These are phyloP conservation scores for Diplazon laetatorius DNA, from an alignment of 2,888 invertebrate species.

Conservation along the genomic window DNA sequence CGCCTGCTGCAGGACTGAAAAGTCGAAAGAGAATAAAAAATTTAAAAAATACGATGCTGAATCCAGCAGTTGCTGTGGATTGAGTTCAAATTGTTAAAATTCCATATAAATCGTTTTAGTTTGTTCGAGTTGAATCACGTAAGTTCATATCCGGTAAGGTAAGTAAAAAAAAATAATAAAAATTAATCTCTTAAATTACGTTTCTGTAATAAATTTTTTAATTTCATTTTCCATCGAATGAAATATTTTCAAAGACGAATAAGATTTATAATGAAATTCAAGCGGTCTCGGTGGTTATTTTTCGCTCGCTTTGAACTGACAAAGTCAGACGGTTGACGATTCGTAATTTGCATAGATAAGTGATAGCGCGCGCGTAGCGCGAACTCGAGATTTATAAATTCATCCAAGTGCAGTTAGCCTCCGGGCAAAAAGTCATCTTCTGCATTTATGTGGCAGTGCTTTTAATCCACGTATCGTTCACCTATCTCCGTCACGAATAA, in stretches of 20 bases:
- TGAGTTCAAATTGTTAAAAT: not conserved
- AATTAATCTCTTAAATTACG: too few relatives aligned
- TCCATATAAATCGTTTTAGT: too few relatives aligned
- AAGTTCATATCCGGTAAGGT: too few relatives aligned
- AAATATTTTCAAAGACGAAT: not conserved
- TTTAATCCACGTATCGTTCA: slow-evolving; percentile 20
- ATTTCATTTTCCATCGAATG: too few relatives aligned
- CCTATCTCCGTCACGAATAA: slow-evolving; percentile 15
- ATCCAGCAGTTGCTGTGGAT: not conserved
- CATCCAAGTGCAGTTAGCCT: slow-evolving; percentile 26
- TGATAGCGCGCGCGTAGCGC: slow-evolving; percentile 5
- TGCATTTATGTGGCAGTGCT: slow-evolving; percentile 22
- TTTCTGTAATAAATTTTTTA: too few relatives aligned
- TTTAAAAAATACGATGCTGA: not conserved
- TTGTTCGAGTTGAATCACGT: too few relatives aligned
- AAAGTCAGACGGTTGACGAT: slow-evolving; percentile 14
- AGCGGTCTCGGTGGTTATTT: not conserved
- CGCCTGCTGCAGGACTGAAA: not conserved
- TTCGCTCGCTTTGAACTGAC: not conserved
- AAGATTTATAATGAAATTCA: not conserved
- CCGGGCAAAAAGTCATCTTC: slow-evolving; percentile 13
- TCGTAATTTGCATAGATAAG: slow-evolving; percentile 13
- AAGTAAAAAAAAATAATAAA: too few relatives aligned
- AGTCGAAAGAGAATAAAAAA: not conserved
- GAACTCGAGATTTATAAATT: slow-evolving; percentile 19